These are phyloP conservation scores for Muraenolepis orangiensis DNA, from an alignment of 2,797 vertebrate genomes.

Conservation along the genomic window DNA sequence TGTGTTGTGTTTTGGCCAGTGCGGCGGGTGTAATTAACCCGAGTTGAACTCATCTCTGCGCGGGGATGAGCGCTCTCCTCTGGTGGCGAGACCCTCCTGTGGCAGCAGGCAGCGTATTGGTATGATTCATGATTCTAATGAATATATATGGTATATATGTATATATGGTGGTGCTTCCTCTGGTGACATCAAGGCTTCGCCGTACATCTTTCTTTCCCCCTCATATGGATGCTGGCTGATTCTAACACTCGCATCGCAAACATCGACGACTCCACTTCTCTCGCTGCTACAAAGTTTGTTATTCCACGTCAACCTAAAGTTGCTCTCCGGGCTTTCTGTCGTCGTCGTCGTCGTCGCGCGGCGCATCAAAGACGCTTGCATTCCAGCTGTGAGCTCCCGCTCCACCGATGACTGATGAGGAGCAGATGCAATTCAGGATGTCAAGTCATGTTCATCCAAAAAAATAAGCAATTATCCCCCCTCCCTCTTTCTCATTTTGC, in stretches of 20 bases:
- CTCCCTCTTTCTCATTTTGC: slow-evolving; percentile 7
- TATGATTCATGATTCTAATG: not conserved
- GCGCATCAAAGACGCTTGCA: slow-evolving; percentile 3
- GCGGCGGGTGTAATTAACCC: not conserved
- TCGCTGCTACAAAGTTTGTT: not conserved
- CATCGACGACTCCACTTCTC: not conserved
- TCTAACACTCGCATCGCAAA: not conserved
- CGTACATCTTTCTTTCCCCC: not conserved
- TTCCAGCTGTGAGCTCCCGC: slow-evolving; percentile 22
- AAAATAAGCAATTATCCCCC: slow-evolving; percentile 48
- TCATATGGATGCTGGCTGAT: not conserved
- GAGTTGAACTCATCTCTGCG: not conserved
- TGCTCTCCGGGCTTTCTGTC: not conserved
- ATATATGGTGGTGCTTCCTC: not conserved
- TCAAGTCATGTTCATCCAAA: slow-evolving; percentile 57
- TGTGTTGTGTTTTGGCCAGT: not conserved
- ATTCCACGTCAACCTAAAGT: not conserved
- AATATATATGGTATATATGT: not conserved
- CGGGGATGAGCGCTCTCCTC: not conserved
- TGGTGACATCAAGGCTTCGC: not conserved
- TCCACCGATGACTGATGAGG: slow-evolving; percentile 31
- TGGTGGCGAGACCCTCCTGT: not conserved
- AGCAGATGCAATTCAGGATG: slow-evolving; percentile 49
- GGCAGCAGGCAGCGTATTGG: not conserved
- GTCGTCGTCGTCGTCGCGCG: not conserved